Evolutionary conservation across 2,888 invertebrate species (phyloP).

Genomic region (Argyra leucocephala): DNA sequence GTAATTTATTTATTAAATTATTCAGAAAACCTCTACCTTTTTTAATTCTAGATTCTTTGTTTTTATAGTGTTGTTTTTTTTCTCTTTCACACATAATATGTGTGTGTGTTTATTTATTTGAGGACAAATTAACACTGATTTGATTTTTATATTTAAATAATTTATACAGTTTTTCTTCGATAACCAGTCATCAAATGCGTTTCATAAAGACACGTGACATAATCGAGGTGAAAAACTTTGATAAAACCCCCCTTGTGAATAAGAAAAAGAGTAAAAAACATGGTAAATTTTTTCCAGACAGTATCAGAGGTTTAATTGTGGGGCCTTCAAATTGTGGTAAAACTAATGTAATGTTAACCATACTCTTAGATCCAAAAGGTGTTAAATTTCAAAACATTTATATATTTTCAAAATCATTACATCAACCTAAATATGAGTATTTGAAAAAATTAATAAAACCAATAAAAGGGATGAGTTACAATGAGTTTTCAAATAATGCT

Average conservation of each 20-base stretch:
- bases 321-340: slow-evolving; percentile 38
- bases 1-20: slow-evolving; percentile 24
- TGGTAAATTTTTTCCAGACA: slow-evolving; percentile 29
- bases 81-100: no score
- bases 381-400: slow-evolving; percentile 35
- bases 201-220: background rate
- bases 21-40: slow-evolving; percentile 20
- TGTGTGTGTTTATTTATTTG: background rate
- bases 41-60: background rate
- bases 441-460: slow-evolving; percentile 20
- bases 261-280: slow-evolving; percentile 22
- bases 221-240: background rate
- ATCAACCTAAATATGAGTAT: slow-evolving; percentile 25
- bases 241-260: background rate
- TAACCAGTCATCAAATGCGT: no score
- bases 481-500: slow-evolving; percentile 17
- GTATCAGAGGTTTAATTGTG: slow-evolving; percentile 27
- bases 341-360: slow-evolving; percentile 30
- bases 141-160: slow-evolving; percentile 23
- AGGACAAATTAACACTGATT: background rate
- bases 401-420: slow-evolving; percentile 28
- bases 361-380: slow-evolving; percentile 30
- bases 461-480: slow-evolving; percentile 17
- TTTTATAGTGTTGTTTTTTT: no score
- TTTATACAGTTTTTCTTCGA: no score